Evolutionary conservation across 2,113 vertebrate species (phyloP).

Genomic region (Sebastes fasciatus): DNA sequence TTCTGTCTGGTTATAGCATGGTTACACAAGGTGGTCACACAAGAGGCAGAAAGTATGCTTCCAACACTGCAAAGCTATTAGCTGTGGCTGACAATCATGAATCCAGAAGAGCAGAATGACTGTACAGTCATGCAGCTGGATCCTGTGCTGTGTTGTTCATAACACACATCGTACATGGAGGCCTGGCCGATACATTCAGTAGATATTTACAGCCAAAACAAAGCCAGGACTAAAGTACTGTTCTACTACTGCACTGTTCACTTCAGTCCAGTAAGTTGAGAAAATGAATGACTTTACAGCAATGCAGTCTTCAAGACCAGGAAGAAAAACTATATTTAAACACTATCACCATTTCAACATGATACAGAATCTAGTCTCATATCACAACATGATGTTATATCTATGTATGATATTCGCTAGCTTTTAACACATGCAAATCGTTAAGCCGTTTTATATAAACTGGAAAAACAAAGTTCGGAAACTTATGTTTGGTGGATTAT

Average conservation of each 20-base stretch:
- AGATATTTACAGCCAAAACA: not conserved
- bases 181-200: not conserved
- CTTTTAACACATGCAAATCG: not conserved
- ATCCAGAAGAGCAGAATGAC: not conserved
- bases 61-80: not conserved
- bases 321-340: not conserved
- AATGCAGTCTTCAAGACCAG: not conserved
- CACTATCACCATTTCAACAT: not conserved
- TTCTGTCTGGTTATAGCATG: not conserved
- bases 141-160: not conserved
- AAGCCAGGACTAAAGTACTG: not conserved
- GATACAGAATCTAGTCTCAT: not conserved
- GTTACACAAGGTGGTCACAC: not conserved
- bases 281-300: not conserved
- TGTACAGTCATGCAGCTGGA: not conserved
- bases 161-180: not conserved
- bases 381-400: not conserved
- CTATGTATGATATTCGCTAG: not conserved
- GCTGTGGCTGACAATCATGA: not conserved
- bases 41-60: not conserved
- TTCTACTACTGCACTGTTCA: not conserved
- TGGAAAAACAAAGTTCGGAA: too few relatives aligned
- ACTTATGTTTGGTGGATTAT: too few relatives aligned
- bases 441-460: not conserved
- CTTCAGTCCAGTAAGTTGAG: not conserved